A percentile compares a stretch with the other conserved stretches of the same genome.
Conservation (phyloP, 1,140 invertebrate genomes). For the Drosophila paulistorum region DNA sequence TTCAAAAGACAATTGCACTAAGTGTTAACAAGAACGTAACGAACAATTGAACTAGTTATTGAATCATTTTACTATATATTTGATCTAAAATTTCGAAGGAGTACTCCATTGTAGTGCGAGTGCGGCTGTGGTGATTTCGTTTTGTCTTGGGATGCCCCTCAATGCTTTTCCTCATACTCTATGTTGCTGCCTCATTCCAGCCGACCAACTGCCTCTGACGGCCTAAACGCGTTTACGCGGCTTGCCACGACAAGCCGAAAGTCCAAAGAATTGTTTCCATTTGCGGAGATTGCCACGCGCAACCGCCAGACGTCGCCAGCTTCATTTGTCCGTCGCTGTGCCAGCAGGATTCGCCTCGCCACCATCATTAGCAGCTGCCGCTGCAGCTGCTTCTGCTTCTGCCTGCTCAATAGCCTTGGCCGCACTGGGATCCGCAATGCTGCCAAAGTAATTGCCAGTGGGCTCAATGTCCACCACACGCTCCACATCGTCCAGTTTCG, state of each 20-base stretch:
- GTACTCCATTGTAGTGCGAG: constrained; percentile 31
- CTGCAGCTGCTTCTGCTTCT: constrained; percentile 19
- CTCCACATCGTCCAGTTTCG: constrained; percentile 78
- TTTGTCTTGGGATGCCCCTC: constrained; percentile 11
- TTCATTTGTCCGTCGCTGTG: constrained; percentile 69
- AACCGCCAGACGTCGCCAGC: constrained; percentile 74
- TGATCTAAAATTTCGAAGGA: constrained; percentile 9
- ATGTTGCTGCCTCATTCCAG: constrained; percentile 28
- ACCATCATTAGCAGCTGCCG: constrained; percentile 39
- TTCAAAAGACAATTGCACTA: constrained; percentile 60
- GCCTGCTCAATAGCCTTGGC: constrained; percentile 68
- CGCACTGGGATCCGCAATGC: constrained; percentile 64
- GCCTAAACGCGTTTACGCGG: constrained; percentile 54
- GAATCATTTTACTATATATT: background rate
- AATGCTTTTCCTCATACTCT: constrained; percentile 2
- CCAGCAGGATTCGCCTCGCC: constrained; percentile 59
- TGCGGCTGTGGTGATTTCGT: constrained; percentile 11
- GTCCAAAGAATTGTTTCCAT: constrained; percentile 24
- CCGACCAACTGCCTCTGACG: constrained; percentile 65
- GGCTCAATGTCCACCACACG: constrained; percentile 72
- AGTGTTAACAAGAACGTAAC: constrained; percentile 55
- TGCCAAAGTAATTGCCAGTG: constrained; percentile 77
- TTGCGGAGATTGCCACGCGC: constrained; percentile 41
- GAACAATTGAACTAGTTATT: constrained; percentile 53
- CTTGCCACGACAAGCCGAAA: constrained; percentile 18